These are phyloP conservation scores for Zhengitettix transpicula DNA, from an alignment of 2,888 invertebrate genomes.

Conservation along the genomic window DNA sequence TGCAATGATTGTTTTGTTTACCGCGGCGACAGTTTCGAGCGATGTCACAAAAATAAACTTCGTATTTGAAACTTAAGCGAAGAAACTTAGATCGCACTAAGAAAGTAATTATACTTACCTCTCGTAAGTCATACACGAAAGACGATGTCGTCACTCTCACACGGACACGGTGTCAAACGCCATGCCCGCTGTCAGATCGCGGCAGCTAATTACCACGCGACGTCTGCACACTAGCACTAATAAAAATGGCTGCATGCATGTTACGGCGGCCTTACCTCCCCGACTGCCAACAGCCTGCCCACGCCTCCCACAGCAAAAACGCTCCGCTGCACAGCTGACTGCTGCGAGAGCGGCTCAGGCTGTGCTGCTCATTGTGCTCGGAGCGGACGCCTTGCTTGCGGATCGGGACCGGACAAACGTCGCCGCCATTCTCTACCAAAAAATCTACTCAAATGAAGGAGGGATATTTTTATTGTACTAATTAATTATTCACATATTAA, in stretches of 20 bases:
- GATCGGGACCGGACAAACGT: not conserved
- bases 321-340: conserved; percentile 12
- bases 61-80: too few relatives aligned
- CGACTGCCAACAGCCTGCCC: conserved; percentile 9
- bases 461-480: conserved; percentile 12
- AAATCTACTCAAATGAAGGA: conserved; percentile 10
- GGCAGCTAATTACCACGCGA: conserved; percentile 10
- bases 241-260: conserved; percentile 14
- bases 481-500: conserved; percentile 13
- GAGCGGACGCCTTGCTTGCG: not conserved
- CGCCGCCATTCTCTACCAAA: conserved; percentile 2
- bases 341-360: not conserved
- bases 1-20: too few relatives aligned
- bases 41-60: too few relatives aligned
- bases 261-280: conserved; percentile 10
- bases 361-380: too few relatives aligned
- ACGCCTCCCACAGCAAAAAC: conserved; percentile 9
- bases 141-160: not conserved
- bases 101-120: too few relatives aligned
- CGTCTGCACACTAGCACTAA: conserved; percentile 8
- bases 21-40: too few relatives aligned
- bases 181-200: conserved; percentile 5
- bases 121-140: too few relatives aligned
- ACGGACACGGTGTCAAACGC: conserved; percentile 1
- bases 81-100: too few relatives aligned